Evolutionary conservation across 2,797 vertebrate species (phyloP).

Genomic region (Mallotus villosus): DNA sequence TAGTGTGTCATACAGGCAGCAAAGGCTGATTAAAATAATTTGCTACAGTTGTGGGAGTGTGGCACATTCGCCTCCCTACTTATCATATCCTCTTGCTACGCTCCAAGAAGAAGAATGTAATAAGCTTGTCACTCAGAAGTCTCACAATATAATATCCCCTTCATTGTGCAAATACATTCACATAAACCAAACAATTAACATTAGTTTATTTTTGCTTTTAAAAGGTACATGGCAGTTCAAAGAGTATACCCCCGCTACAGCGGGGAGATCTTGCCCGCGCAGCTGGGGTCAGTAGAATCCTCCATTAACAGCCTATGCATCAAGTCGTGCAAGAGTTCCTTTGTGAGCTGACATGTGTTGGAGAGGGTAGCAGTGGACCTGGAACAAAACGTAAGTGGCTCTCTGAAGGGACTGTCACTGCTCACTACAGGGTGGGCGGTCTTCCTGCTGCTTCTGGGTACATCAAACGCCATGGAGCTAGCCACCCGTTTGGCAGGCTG

Average conservation of each 20-base stretch:
- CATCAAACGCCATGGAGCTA: neutral
- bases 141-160: too few relatives aligned
- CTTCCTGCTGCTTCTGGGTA: neutral
- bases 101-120: too few relatives aligned
- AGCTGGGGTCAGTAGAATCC: neutral
- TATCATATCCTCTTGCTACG: too few relatives aligned
- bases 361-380: neutral
- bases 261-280: neutral
- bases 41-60: too few relatives aligned
- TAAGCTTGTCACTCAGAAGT: too few relatives aligned
- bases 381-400: neutral
- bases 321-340: neutral
- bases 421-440: neutral
- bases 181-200: neutral
- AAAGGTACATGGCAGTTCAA: too few relatives aligned
- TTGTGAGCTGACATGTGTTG: constrained; percentile 6
- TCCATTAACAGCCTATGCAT: neutral
- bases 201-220: neutral
- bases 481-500: constrained; percentile 11
- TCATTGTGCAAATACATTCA: neutral
- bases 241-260: too few relatives aligned
- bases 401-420: neutral
- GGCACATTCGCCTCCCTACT: too few relatives aligned
- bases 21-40: too few relatives aligned
- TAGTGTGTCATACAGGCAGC: too few relatives aligned